These are phyloP conservation scores for Umimayanthus kanabou DNA, from an alignment of 92 coral and sea anemone species.

Conservation along the genomic window DNA sequence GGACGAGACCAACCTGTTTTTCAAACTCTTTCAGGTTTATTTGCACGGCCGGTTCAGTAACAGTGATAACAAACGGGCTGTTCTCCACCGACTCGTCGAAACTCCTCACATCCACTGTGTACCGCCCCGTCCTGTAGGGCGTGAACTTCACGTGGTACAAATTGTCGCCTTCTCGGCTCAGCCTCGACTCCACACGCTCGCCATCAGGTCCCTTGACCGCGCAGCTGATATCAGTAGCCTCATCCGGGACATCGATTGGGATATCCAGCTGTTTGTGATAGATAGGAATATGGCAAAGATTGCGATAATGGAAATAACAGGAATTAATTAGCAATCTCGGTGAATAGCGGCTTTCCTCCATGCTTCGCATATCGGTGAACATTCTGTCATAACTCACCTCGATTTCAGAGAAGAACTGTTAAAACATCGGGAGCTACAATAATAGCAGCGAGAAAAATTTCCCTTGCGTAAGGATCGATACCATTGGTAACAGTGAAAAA, in stretches of 20 bases:
- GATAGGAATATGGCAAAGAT: too few relatives aligned
- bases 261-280: slow-evolving; percentile 47
- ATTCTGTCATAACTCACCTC: too few relatives aligned
- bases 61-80: slow-evolving; percentile 81
- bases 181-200: slow-evolving; percentile 62
- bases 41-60: slow-evolving; percentile 62
- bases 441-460: neutral
- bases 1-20: slow-evolving; percentile 56
- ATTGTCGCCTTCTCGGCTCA: slow-evolving; percentile 67
- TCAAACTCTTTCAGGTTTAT: slow-evolving; percentile 76
- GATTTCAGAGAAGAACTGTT: too few relatives aligned
- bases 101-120: slow-evolving; percentile 79
- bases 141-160: slow-evolving; percentile 79
- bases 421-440: neutral
- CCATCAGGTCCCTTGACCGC: slow-evolving; percentile 69
- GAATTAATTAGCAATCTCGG: too few relatives aligned
- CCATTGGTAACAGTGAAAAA: too few relatives aligned
- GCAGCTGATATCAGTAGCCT: slow-evolving; percentile 69
- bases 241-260: slow-evolving; percentile 80
- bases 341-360: too few relatives aligned
- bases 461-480: too few relatives aligned
- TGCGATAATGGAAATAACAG: neutral
- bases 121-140: slow-evolving; percentile 68
- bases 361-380: too few relatives aligned
- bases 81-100: slow-evolving; percentile 76